Base-by-base conservation (phyloP, 1,140 invertebrate genomes). In the Harpegnathos saltator region DNA sequence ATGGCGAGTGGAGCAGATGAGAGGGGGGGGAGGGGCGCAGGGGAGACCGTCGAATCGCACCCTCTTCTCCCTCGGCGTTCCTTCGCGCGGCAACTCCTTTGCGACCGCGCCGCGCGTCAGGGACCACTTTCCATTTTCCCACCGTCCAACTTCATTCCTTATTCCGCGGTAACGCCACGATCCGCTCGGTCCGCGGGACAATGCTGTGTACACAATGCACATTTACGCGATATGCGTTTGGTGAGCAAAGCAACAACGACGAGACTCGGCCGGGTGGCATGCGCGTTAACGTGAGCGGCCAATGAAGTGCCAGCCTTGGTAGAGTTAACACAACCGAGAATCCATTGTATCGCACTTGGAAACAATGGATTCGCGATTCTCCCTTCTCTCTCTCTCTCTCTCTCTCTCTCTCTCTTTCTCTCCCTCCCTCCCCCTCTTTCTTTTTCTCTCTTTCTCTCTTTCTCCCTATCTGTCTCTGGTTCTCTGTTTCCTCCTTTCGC, bases 311-410 rank as follows among this genome's bases (percentile, higher is more conserved):
- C 81, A 69, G 56, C 33, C 66, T 62, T 50, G 44, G 52, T 50
- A 33, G 19, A 65, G 62, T 14, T 65, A 85, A 87, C 71, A 85
- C 72, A 69, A 58, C 19, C 48, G 19, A n/a, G 61, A 54, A 58
- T 71, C 50, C 66, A 65, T 86, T 78, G 85, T 72, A 65, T 48
- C 19, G 56, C 85, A 80, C 54, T 83, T 86, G 29, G 68, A 78
- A 78, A 87, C 86, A 87, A 86, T 87, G 68, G 73, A 44, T 62
- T 58, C 38, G 71, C 44, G 73, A 63, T 59, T 73, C 66, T 59
- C 54, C 26, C 38, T 17, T 48, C 52, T 52, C 33, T 26, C 19
- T 33, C 33, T n/a, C n/a, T 22, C 22, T 48, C 44, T 48, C 12
- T 26, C 11, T 12, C 24, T 52, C 19, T 24, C 22, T 24, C 44